Evolutionary conservation across 2,888 invertebrate genomes (phyloP), one percentile per base, ranked within the genome.

Genomic region (Brachyptera putata): DNA sequence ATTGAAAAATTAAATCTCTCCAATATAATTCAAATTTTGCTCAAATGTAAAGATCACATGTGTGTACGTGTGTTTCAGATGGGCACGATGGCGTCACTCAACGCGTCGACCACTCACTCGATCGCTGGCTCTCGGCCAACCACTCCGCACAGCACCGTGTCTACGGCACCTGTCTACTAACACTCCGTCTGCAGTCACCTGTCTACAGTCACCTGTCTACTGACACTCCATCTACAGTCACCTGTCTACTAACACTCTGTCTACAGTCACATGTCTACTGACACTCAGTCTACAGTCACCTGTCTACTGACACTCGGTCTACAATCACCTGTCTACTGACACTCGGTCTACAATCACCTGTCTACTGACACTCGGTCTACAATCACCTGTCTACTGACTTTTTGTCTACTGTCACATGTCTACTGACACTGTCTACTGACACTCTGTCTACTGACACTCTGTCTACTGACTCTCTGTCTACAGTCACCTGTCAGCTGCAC

Each of bases 141-240:
- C 57, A 93, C 93, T 18, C 93, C 93, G 0, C 92, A 92, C 77
- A 91, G 90, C 76, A 91, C 92, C 7, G 89, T 92, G 0, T 92
- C 91, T 3, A 91, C 92, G 25, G 89, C 91, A 85, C 92, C 92
- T 1, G 88, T 86, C 3, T 34, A 34, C 16, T 53, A 53, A 36
- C 26, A 2, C n/a, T n/a, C n/a, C n/a, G n/a, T n/a, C n/a, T n/a
- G 43, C 16, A 16, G 43, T 7, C 5, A 30, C 7, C 11, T 7
- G 30, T 30, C 7, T 30, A 11, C 30, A 30, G 30, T 30, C 30
- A 30, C n/a, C n/a, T n/a, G n/a, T n/a, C n/a, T n/a, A n/a, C n/a
- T n/a, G n/a, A n/a, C n/a, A n/a, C n/a, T n/a, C n/a, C n/a, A n/a
- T n/a, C n/a, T n/a, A n/a, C n/a, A n/a, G n/a, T n/a, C n/a, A n/a